phyloP scores from a whole-genome alignment of 2,888 invertebrate genomes.

The Ormyrus nitidulus region DNA sequence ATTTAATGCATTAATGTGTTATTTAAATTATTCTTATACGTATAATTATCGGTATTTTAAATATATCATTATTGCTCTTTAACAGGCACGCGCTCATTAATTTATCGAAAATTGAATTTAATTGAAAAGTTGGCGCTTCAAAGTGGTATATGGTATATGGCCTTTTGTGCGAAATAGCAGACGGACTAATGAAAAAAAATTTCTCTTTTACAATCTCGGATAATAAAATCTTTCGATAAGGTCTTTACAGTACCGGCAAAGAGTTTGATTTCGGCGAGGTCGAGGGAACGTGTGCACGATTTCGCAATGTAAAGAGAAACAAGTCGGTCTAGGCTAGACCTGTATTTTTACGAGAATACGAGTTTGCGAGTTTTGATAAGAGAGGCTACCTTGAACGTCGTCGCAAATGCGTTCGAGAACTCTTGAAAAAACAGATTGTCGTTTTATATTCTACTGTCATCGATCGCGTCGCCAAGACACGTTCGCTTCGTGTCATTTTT shows the following conservation, averaged over 20 bases:
- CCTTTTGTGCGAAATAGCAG: no score
- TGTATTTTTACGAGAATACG: conserved; percentile 15
- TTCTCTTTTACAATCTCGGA: not conserved
- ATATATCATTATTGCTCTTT: no score
- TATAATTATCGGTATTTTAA: no score
- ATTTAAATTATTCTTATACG: no score
- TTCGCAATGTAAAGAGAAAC: conserved; percentile 13
- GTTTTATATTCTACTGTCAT: not conserved
- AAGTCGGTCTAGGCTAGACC: not conserved
- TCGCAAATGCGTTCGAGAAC: no score
- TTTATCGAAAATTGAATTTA: no score
- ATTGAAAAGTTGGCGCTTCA: no score
- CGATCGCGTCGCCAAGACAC: not conserved
- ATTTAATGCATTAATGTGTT: no score
- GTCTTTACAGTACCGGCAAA: conserved; percentile 2
- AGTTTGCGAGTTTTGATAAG: not conserved
- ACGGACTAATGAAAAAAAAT: no score
- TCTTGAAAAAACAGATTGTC: not conserved
- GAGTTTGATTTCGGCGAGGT: not conserved
- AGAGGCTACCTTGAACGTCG: conserved; percentile 1
- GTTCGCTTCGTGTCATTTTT: not conserved
- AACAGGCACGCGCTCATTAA: no score
- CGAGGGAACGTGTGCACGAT: conserved; percentile 6
- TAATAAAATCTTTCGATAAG: conserved; percentile 23
- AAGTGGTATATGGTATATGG: no score